Base-by-base conservation (phyloP, 2,797 vertebrate genomes). In the Podarcis lilfordi region DNA sequence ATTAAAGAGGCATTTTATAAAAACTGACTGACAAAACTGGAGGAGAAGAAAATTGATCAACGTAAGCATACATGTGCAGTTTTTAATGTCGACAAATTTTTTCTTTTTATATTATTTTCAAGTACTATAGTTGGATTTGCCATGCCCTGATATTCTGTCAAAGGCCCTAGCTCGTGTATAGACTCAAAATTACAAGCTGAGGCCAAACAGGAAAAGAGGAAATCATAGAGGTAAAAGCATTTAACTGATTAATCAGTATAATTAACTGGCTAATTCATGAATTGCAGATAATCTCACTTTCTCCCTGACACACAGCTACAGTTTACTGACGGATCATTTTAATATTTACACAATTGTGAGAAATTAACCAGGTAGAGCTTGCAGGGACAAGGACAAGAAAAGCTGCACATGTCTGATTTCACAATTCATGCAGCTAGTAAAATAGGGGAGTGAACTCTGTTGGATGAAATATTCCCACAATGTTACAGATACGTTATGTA, bases 1-100 rank as follows among this genome's bases (percentile, higher is more conserved):
- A 95, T 85, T 93, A 94, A 95, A 94, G 64, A 88, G 87, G 88
- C 64, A 87, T 85, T 90, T 82, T 90, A 59, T 61, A n/a, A 79
- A 59, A 92, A 93, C 32, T 55, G 45, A 7, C 25, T 43, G 19
- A 71, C 27, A 55, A 93, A 93, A 92, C 89, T 40, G 8, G 2
- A 82, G 87, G 0, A 19, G 68, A 86, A 84, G 82, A 27, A 29
- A 55, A 80, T 17, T 66, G 8, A 17, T 29, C 0, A 2, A 45
- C 8, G 25, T 29, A 76, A 89, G 27, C 8, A 23, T 66, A 82
- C 90, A 88, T 86, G 92, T 82, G 85, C 45, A 89, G 11, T 92
- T 91, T 68, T 59, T 95, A 87, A 86, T 50, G 88, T 37, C 23
- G 86, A 29, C 66, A 89, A 2, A 1, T 13, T 9, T 82, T 86